A percentile compares a stretch with the other conserved stretches of the same genome.
phyloP scores from a whole-genome alignment of 2,113 vertebrate genomes.

The Brienomyrus brachyistius region DNA sequence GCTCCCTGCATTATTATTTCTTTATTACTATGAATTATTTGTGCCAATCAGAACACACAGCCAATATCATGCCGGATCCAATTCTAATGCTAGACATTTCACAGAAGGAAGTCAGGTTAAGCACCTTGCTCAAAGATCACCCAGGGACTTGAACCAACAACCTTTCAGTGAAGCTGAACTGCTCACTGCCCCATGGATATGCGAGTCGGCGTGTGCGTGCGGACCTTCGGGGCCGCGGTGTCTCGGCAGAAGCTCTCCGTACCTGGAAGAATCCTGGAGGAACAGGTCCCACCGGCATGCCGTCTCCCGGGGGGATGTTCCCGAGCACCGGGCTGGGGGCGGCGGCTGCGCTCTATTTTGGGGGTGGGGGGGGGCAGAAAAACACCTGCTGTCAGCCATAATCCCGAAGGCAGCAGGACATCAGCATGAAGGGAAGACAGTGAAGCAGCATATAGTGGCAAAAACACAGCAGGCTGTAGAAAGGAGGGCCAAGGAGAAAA shows the following conservation, averaged over 20 bases:
- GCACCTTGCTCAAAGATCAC: background rate
- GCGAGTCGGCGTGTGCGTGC: background rate
- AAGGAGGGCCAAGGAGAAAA: background rate
- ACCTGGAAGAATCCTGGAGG: conserved; percentile 84
- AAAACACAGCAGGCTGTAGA: background rate
- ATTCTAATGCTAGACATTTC: background rate
- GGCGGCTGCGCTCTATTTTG: conserved; percentile 74
- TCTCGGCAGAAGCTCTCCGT: background rate
- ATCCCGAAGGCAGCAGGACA: background rate
- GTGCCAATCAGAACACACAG: background rate
- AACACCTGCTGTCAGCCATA: conserved; percentile 1
- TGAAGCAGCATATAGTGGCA: background rate
- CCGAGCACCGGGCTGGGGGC: conserved; percentile 82
- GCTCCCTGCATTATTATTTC: background rate
- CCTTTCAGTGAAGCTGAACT: background rate
- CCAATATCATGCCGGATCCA: background rate
- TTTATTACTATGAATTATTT: background rate
- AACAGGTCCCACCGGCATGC: conserved; percentile 78
- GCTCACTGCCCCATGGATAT: background rate
- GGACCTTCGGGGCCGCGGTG: background rate
- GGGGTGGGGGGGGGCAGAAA: background rate
- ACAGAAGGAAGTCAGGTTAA: background rate
- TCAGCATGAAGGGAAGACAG: background rate
- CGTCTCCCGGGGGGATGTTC: conserved; percentile 81
- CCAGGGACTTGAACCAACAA: background rate